Evolutionary conservation across 2,888 invertebrate species (phyloP).

Genomic region (Pseudeuparius sepicola): DNA sequence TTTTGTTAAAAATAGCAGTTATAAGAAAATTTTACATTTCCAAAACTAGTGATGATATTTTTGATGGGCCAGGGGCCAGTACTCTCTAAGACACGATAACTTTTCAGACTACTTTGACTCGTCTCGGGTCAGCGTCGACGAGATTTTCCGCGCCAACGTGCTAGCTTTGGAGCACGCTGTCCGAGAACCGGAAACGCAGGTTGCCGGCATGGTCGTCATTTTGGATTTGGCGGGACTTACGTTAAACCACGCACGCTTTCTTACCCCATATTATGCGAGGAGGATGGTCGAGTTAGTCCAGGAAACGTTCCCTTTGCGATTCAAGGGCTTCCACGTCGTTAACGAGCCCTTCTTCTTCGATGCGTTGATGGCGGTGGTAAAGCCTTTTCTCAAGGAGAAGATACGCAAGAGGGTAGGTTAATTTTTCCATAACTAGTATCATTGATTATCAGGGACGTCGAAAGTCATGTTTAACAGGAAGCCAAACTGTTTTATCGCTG

Average conservation of each 20-base stretch:
- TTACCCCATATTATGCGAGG: conserved; percentile 41
- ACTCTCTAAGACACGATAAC: neutral
- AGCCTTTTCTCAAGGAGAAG: conserved; percentile 72
- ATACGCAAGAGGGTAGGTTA: conserved; percentile 59
- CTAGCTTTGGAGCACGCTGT: conserved; percentile 44
- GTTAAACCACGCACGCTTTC: conserved; percentile 42
- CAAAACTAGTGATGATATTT: no score
- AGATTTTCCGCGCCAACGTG: conserved; percentile 44
- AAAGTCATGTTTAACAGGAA: no score
- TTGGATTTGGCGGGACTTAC: conserved; percentile 40
- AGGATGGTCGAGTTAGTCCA: conserved; percentile 42
- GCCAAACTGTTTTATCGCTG: no score
- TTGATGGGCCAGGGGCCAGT: no score
- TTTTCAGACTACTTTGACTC: conserved; percentile 41
- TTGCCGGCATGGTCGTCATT: conserved; percentile 45
- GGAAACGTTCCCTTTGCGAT: conserved; percentile 41
- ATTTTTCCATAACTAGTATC: conserved; percentile 6
- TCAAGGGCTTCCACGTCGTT: conserved; percentile 41
- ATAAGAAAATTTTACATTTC: no score
- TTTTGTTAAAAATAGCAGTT: no score
- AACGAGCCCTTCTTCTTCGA: conserved; percentile 43
- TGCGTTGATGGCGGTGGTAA: conserved; percentile 57
- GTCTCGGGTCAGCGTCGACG: conserved; percentile 40
- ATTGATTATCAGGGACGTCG: no score
- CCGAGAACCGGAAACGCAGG: conserved; percentile 46